Percentiles rank a stretch among this genome's conserved stretches.
Conservation (phyloP, 2,797 vertebrate genomes). For the Taenioides sp. region DNA sequence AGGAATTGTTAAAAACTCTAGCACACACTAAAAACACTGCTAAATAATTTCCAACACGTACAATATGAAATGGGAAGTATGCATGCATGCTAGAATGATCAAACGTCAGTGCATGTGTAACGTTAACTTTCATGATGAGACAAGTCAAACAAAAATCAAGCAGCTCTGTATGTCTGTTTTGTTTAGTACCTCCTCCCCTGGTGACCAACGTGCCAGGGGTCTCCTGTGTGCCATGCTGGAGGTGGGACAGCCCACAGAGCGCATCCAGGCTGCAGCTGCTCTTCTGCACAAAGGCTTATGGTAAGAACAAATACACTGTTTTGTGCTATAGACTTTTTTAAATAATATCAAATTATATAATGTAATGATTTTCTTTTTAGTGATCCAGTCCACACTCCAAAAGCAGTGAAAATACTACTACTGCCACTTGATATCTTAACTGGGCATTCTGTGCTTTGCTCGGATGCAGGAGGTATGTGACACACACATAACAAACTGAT, state of each 20-base stretch:
- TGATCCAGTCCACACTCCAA: slow-evolving; percentile 34
- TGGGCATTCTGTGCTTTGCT: slow-evolving; percentile 30
- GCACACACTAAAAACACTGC: too few species aligned
- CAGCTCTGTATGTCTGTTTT: slow-evolving; percentile 6
- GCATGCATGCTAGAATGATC: too few species aligned
- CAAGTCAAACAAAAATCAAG: too few species aligned
- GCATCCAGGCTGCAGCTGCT: slow-evolving; percentile 58
- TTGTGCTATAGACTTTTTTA: not conserved
- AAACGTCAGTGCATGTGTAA: too few species aligned
- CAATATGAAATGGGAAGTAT: too few species aligned
- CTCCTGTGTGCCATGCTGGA: slow-evolving; percentile 62
- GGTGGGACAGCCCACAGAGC: slow-evolving; percentile 43
- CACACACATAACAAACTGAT: not conserved
- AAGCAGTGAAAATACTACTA: slow-evolving; percentile 56
- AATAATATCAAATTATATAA: too few species aligned
- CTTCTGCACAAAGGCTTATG: slow-evolving; percentile 34
- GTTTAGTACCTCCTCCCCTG: slow-evolving; percentile 18
- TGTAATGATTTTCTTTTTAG: slow-evolving; percentile 26
- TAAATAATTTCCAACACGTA: too few species aligned
- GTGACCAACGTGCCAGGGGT: slow-evolving; percentile 11
- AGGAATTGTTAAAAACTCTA: too few species aligned
- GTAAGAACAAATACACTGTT: slow-evolving; percentile 43
- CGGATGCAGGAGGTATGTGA: slow-evolving; percentile 42
- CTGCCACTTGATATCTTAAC: slow-evolving; percentile 60
- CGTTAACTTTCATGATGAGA: too few species aligned